A percentile compares a stretch with the other conserved stretches of the same genome.
Conservation (phyloP, 2,113 vertebrate species). For the Leptocoma aspasia region DNA sequence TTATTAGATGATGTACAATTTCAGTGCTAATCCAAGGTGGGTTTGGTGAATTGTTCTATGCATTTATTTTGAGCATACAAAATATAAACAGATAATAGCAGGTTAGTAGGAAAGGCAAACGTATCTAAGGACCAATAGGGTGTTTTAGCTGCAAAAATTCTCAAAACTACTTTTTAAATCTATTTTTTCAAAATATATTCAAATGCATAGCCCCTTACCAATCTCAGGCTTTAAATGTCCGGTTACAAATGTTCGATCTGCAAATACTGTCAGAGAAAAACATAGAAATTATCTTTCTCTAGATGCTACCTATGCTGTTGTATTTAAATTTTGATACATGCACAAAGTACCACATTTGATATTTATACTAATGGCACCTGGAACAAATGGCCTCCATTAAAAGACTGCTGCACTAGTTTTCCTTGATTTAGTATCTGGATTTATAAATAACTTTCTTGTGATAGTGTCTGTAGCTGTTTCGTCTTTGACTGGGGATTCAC, state of each 20-base stretch:
- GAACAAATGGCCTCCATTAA: not conserved
- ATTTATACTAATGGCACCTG: not conserved
- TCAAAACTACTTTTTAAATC: not conserved
- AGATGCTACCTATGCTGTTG: not conserved
- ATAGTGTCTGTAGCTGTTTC: not conserved
- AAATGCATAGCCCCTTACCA: not conserved
- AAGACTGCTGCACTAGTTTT: not conserved
- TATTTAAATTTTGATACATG: not conserved
- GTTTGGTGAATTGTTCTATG: not conserved
- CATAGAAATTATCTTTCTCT: not conserved
- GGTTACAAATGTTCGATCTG: not conserved
- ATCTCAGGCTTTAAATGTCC: not conserved
- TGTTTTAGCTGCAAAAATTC: not conserved
- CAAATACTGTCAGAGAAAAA: not conserved
- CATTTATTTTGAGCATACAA: not conserved
- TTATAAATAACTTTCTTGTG: constrained; percentile 12
- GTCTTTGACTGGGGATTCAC: not conserved
- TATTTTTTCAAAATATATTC: not conserved
- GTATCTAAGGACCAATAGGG: not conserved
- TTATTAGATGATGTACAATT: not conserved
- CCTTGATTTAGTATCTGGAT: not conserved
- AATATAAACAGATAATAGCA: not conserved
- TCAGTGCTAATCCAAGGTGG: not conserved
- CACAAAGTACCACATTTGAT: not conserved
- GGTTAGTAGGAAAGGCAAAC: not conserved